phyloP scores from a whole-genome alignment of 2,113 vertebrate genomes.

The Andinoacara biseriatus region DNA sequence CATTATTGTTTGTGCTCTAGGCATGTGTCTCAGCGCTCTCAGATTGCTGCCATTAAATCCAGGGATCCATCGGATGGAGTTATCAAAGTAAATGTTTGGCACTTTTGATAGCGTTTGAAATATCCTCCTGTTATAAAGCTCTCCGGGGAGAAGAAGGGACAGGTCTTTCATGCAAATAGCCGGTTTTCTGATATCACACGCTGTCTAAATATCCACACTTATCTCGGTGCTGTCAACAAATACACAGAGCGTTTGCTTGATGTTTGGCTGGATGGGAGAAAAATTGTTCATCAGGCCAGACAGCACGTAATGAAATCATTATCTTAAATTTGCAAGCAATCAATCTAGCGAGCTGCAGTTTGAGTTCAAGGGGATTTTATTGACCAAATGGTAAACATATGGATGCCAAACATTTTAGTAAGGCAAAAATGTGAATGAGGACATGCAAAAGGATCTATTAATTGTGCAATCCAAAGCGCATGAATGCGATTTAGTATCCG shows the following conservation, averaged over 20 bases:
- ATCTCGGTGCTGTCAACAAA: slow-evolving; percentile 65
- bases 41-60: slow-evolving; percentile 76
- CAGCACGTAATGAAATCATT: slow-evolving; percentile 67
- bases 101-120: slow-evolving; percentile 77
- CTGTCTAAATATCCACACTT: slow-evolving; percentile 65
- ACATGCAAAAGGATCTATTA: slow-evolving; percentile 18
- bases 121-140: slow-evolving; percentile 77
- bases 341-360: slow-evolving; percentile 38
- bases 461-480: not conserved
- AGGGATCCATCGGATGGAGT: slow-evolving; percentile 77
- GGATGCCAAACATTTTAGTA: slow-evolving; percentile 15
- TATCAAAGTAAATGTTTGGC: slow-evolving; percentile 79
- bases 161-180: slow-evolving; percentile 74
- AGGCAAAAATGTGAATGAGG: slow-evolving; percentile 9
- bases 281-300: slow-evolving; percentile 47
- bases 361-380: slow-evolving; percentile 42
- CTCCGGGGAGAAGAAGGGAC: slow-evolving; percentile 66
- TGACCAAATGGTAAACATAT: slow-evolving; percentile 47
- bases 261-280: slow-evolving; percentile 53
- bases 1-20: slow-evolving; percentile 70
- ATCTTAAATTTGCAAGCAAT: slow-evolving; percentile 61
- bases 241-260: slow-evolving; percentile 42
- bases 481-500: not conserved
- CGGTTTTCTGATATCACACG: slow-evolving; percentile 63
- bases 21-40: slow-evolving; percentile 63